Conservation (phyloP, 2,797 vertebrate genomes). For the Nannoperca australis region DNA sequence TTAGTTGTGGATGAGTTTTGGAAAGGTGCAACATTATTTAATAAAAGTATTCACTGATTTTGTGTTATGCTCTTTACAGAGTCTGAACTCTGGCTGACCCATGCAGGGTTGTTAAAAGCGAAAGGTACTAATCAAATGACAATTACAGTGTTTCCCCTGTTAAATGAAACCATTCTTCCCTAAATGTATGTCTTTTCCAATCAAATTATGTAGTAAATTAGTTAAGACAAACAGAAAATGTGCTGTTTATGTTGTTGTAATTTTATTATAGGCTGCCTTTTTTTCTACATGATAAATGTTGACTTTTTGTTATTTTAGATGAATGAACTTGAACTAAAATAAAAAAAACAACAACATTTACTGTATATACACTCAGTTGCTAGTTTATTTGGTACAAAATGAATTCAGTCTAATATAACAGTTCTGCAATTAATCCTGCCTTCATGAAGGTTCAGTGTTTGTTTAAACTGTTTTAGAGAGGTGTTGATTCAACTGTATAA, state of each 20-base stretch:
- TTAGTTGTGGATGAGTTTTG: no score
- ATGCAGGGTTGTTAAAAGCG: not conserved
- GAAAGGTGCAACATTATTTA: not conserved
- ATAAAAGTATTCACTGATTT: not conserved
- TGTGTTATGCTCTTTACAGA: not conserved
- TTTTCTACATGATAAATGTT: not conserved
- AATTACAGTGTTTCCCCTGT: not conserved
- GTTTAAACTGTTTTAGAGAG: no score
- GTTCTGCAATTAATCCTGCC: not conserved
- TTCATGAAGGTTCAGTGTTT: not conserved
- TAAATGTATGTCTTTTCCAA: no score
- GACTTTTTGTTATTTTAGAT: not conserved
- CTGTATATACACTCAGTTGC: not conserved
- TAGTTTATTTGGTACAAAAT: not conserved
- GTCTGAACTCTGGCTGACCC: constrained; percentile 17
- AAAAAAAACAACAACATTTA: no score
- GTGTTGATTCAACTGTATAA: no score
- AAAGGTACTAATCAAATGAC: not conserved
- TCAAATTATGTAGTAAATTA: not conserved
- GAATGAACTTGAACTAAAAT: not conserved
- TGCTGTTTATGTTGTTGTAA: not conserved
- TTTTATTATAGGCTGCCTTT: not conserved
- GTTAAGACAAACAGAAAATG: not conserved
- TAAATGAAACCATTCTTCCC: not conserved
- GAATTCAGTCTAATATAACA: not conserved